Conservation (phyloP, 2,113 vertebrate genomes). For the Zingel zingel region DNA sequence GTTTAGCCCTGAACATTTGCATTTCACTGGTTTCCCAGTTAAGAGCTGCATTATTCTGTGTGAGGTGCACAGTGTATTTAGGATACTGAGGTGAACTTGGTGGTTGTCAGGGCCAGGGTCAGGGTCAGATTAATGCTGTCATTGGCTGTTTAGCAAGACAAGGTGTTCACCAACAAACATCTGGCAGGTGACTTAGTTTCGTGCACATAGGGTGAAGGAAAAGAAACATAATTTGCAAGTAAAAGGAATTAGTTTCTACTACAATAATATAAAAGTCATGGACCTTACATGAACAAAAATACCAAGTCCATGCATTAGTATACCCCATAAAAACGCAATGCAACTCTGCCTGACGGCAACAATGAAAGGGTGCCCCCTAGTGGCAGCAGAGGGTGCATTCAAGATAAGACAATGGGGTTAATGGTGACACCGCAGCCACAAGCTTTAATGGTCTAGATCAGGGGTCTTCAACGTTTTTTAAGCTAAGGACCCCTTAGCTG, state of each 20-base stretch:
- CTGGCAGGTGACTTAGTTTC: not conserved
- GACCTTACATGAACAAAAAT: constrained; percentile 20
- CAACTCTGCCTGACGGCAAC: constrained; percentile 29
- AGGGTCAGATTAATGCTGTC: constrained; percentile 6
- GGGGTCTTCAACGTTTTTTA: too few species aligned
- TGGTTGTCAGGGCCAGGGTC: constrained; percentile 7
- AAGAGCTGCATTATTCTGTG: constrained; percentile 3
- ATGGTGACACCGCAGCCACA: constrained; percentile 27
- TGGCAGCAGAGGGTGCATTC: constrained; percentile 47
- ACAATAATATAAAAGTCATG: constrained; percentile 18
- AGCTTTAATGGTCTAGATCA: constrained; percentile 32
- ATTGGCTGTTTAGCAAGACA: constrained; percentile 5
- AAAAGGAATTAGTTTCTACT: not conserved
- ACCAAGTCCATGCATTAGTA: constrained; percentile 19
- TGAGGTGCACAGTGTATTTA: constrained; percentile 13
- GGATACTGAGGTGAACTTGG: constrained; percentile 35
- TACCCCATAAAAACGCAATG: not conserved
- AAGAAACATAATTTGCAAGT: not conserved
- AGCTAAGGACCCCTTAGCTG: too few species aligned
- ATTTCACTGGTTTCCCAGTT: constrained; percentile 39
- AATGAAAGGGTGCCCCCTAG: constrained; percentile 78
- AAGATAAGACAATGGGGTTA: constrained; percentile 39
- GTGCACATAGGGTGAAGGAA: not conserved
- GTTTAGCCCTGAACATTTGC: constrained; percentile 38
- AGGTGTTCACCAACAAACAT: constrained; percentile 28